Evolutionary conservation across 2,888 invertebrate species (phyloP).

Genomic region (Argyra leucocephala): DNA sequence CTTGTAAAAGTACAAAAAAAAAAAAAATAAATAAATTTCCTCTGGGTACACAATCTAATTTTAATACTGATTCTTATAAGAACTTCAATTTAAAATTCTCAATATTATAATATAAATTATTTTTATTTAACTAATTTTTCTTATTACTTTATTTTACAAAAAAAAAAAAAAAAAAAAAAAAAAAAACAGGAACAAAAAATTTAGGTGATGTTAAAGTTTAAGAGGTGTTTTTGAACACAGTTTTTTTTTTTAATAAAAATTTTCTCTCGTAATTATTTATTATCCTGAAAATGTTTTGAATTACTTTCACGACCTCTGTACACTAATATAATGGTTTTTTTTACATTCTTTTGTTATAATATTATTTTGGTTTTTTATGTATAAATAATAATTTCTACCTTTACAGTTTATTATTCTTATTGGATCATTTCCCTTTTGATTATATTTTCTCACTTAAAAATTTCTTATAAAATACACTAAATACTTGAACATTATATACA

Average conservation of each 20-base stretch:
- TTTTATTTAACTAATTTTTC: not conserved
- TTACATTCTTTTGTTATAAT: too few relatives aligned
- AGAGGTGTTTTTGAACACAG: too few relatives aligned
- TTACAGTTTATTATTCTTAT: not conserved
- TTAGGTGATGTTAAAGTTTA: too few relatives aligned
- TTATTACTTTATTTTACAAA: not conserved
- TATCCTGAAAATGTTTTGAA: constrained; percentile 1
- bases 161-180: not conserved
- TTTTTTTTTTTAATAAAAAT: not conserved
- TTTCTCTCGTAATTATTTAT: constrained; percentile 5
- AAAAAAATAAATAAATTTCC: too few relatives aligned
- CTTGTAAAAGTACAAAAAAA: too few relatives aligned
- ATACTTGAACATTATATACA: too few relatives aligned
- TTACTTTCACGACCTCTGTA: not conserved
- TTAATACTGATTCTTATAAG: not conserved
- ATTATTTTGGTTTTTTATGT: too few relatives aligned
- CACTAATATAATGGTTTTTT: not conserved
- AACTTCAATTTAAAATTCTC: not conserved
- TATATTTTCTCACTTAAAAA: not conserved
- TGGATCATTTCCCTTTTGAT: not conserved
- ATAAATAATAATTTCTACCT: not conserved
- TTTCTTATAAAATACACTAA: not conserved
- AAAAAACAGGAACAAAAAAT: not conserved
- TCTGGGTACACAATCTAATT: too few relatives aligned
- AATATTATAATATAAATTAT: not conserved